phyloP scores from a whole-genome alignment of 2,797 vertebrate species.

The Aldrovandia affinis region DNA sequence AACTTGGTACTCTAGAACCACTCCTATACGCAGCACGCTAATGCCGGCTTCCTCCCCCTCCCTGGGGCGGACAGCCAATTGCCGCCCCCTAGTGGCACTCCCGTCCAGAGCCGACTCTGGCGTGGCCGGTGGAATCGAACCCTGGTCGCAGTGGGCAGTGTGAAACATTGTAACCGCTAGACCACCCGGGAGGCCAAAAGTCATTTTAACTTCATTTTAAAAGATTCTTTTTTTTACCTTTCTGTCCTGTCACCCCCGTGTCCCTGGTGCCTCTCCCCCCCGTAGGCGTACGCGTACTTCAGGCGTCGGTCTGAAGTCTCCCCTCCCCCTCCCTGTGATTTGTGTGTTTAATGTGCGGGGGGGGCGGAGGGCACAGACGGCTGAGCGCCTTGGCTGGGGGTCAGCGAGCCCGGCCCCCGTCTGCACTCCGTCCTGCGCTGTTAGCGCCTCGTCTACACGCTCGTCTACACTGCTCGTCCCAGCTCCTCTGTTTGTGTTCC shows the following conservation, averaged over 20 bases:
- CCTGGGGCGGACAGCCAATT: too few species aligned
- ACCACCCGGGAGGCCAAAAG: too few species aligned
- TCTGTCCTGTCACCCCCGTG: not conserved
- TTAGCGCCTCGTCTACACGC: constrained; percentile 68
- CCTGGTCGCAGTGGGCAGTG: too few species aligned
- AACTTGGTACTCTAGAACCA: too few species aligned
- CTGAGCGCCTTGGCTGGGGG: constrained; percentile 64
- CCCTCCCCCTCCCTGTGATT: constrained; percentile 71
- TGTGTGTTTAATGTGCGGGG: constrained; percentile 58
- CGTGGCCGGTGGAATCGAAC: too few species aligned
- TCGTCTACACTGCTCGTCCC: constrained; percentile 72
- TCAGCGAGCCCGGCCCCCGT: constrained; percentile 54
- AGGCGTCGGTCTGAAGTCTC: constrained; percentile 52
- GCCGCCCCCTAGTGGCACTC: too few species aligned
- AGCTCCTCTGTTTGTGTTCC: constrained; percentile 64
- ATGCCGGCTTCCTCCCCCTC: too few species aligned
- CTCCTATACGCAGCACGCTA: too few species aligned
- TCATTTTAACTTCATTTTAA: too few species aligned
- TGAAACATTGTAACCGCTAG: too few species aligned
- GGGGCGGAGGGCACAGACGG: constrained; percentile 40
- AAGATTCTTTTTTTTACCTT: constrained; percentile 20
- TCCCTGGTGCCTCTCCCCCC: constrained; percentile 29
- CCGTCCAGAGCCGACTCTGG: too few species aligned
- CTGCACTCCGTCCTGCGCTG: constrained; percentile 53
- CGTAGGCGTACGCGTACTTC: constrained; percentile 41